Evolutionary conservation across 2,888 invertebrate species (phyloP).

Genomic region (Stenolophus ochropezus): DNA sequence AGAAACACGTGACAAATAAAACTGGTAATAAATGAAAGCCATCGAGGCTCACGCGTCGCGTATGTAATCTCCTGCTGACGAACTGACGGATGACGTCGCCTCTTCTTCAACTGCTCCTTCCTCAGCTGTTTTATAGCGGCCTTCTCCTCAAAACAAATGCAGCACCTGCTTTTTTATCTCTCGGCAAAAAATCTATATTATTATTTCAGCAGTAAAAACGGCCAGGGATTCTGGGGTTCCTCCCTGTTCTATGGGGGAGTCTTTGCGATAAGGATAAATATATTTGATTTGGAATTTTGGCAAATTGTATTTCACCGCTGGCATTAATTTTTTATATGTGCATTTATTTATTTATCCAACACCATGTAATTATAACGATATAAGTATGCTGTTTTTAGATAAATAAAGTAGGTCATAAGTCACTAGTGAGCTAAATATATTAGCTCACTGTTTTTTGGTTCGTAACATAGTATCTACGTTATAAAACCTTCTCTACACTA

Average conservation of each 20-base stretch:
- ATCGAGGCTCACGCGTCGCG: slow-evolving; percentile 26
- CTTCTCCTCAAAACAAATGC: slow-evolving; percentile 5
- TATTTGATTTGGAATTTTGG: not conserved
- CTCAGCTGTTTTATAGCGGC: slow-evolving; percentile 22
- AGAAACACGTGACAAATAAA: slow-evolving; percentile 44
- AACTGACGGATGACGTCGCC: slow-evolving; percentile 4
- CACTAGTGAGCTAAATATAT: too few relatives aligned
- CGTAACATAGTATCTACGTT: too few relatives aligned
- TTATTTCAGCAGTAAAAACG: slow-evolving; percentile 13
- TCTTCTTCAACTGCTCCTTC: slow-evolving; percentile 13
- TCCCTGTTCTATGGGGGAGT: too few relatives aligned
- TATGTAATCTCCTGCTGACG: slow-evolving; percentile 39
- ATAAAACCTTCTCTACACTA: too few relatives aligned
- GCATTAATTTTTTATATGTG: too few relatives aligned
- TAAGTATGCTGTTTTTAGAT: too few relatives aligned
- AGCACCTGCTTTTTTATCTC: slow-evolving; percentile 18
- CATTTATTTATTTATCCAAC: too few relatives aligned
- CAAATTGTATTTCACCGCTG: not conserved
- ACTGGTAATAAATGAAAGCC: slow-evolving; percentile 51
- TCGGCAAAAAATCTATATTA: slow-evolving; percentile 6
- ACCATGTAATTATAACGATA: too few relatives aligned
- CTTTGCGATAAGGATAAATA: not conserved
- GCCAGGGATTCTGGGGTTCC: not conserved
- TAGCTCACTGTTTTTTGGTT: too few relatives aligned
- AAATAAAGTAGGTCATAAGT: too few relatives aligned